Evolutionary conservation across 2,888 invertebrate genomes (phyloP).

Genomic region (Glomeris marginata): DNA sequence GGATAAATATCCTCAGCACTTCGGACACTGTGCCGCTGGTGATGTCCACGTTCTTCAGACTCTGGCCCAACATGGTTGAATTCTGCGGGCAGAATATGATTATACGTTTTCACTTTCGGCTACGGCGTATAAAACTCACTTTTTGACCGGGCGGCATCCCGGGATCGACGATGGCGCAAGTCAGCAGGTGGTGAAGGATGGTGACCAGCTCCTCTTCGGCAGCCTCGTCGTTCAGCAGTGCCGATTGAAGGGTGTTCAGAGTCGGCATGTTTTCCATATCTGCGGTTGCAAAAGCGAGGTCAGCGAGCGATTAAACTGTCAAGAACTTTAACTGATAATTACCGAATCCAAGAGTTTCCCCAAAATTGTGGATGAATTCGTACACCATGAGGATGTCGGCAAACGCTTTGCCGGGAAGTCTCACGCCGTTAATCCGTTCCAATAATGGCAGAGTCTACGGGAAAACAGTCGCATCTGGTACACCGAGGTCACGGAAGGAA

Average conservation of each 20-base stretch:
- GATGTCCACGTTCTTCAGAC: conserved; percentile 62
- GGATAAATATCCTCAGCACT: conserved; percentile 76
- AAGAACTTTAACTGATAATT: conserved; percentile 20
- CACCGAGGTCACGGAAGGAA: too few species aligned
- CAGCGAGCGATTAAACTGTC: background rate
- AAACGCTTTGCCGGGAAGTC: conserved; percentile 73
- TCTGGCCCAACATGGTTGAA: conserved; percentile 78
- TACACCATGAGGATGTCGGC: conserved; percentile 87
- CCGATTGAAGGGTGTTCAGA: conserved; percentile 70
- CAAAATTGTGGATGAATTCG: conserved; percentile 93
- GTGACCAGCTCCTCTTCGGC: conserved; percentile 61
- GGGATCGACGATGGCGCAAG: conserved; percentile 76
- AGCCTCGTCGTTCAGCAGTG: conserved; percentile 62
- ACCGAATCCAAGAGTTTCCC: conserved; percentile 86
- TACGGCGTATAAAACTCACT: conserved; percentile 2
- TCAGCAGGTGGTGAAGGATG: conserved; percentile 73
- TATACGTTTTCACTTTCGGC: too few species aligned
- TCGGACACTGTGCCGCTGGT: conserved; percentile 84
- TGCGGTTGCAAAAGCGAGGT: conserved; percentile 24
- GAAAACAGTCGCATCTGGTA: too few species aligned
- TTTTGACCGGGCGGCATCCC: conserved; percentile 43
- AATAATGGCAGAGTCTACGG: conserved; percentile 37
- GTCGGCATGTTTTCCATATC: conserved; percentile 78
- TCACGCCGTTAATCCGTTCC: conserved; percentile 60
- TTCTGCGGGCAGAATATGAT: conserved; percentile 34